Conservation (phyloP, 2,888 invertebrate genomes). For the Resseliella maxima region DNA sequence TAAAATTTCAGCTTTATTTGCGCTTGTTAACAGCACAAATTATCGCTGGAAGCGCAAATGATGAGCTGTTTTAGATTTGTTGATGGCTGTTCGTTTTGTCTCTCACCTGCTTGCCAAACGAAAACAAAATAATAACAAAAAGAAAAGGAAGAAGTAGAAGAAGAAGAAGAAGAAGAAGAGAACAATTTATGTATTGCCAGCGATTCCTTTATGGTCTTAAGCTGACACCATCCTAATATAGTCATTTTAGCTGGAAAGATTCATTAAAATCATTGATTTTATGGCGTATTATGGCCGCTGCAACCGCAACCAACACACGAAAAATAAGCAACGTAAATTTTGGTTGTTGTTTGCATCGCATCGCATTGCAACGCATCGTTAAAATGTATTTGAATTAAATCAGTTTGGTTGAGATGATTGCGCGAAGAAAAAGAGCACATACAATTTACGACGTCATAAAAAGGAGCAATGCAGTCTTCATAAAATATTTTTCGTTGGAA, state of each 20-base stretch:
- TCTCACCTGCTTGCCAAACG: too few relatives aligned
- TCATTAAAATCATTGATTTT: conserved; percentile 35
- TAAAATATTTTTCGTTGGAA: conserved; percentile 19
- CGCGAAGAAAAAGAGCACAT: background rate
- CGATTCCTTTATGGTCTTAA: conserved; percentile 3
- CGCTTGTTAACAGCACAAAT: conserved; percentile 4
- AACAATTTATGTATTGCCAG: background rate
- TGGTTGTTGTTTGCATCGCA: background rate
- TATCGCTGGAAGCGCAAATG: background rate
- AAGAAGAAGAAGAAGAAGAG: background rate
- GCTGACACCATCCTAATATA: conserved; percentile 45
- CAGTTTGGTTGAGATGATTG: background rate
- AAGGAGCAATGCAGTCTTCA: conserved; percentile 13
- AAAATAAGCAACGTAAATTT: background rate
- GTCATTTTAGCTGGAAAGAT: conserved; percentile 39
- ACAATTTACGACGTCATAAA: conserved; percentile 34
- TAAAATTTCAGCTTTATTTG: background rate
- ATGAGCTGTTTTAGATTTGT: background rate
- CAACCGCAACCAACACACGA: background rate
- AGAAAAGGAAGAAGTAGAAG: too few relatives aligned
- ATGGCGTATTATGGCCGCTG: background rate
- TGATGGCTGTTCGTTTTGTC: background rate
- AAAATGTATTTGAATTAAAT: conserved; percentile 21
- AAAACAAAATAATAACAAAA: too few relatives aligned
- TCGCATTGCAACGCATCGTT: too few relatives aligned